Conservation (phyloP, 1,140 invertebrate species). For the Oreohelix idahoensis region DNA sequence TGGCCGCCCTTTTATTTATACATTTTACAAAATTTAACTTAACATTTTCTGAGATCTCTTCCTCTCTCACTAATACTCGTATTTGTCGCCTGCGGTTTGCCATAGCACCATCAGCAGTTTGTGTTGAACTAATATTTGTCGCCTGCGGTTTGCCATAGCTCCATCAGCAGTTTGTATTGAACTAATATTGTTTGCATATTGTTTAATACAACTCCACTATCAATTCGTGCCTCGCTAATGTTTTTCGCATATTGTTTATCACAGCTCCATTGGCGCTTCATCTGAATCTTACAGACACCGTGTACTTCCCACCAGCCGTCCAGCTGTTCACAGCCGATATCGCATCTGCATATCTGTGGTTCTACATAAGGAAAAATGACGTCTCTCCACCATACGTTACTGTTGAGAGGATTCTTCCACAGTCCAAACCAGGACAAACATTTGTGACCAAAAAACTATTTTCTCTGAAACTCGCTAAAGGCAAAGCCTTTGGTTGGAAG, state of each 20-base stretch:
- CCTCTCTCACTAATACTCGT: no score
- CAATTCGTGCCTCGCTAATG: no score
- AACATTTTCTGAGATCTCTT: no score
- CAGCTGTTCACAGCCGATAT: conserved; percentile 30
- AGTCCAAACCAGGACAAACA: conserved; percentile 23
- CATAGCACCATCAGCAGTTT: no score
- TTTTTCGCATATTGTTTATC: not conserved
- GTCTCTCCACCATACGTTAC: not conserved
- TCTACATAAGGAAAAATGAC: conserved; percentile 39
- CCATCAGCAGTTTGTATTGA: no score
- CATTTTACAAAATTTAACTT: no score
- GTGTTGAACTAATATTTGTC: no score
- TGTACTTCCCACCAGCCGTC: conserved; percentile 40
- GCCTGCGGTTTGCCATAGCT: no score
- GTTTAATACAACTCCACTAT: no score
- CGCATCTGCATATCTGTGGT: conserved; percentile 44
- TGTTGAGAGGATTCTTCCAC: not conserved
- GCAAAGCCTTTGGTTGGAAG: conserved; percentile 78
- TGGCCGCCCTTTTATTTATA: no score
- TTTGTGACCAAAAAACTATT: conserved; percentile 23
- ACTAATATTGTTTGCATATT: no score
- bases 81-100: no score
- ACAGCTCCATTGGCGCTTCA: not conserved
- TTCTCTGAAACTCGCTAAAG: conserved; percentile 28
- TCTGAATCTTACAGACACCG: conserved; percentile 20